Conservation (phyloP, 2,888 invertebrate species). For the Ecdyonurus torrentis region DNA sequence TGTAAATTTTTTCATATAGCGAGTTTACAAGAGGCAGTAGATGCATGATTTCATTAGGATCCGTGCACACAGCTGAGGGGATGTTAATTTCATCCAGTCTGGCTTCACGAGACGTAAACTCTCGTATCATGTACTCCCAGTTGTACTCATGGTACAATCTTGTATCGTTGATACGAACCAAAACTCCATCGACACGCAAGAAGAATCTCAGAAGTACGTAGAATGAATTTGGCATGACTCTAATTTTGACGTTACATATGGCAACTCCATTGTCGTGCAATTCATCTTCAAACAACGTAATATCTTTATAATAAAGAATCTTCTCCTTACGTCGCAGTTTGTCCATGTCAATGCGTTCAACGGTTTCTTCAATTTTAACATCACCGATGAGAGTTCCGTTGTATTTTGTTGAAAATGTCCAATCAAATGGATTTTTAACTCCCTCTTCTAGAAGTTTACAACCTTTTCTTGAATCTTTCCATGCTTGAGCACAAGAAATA, state of each 20-base stretch:
- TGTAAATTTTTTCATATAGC: background rate
- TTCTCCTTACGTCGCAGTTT: conserved; percentile 74
- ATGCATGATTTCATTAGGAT: conserved; percentile 1
- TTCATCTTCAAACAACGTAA: conserved; percentile 94
- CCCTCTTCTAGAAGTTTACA: conserved; percentile 45
- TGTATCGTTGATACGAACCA: conserved; percentile 77
- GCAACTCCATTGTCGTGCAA: conserved; percentile 95
- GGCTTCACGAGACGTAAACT: conserved; percentile 62
- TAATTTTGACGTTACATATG: conserved; percentile 77
- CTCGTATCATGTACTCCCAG: conserved; percentile 61
- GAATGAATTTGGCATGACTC: conserved; percentile 91
- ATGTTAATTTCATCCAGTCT: background rate
- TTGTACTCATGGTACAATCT: conserved; percentile 59
- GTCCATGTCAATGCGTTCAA: conserved; percentile 70
- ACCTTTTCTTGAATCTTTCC: conserved; percentile 71
- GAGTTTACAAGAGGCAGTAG: background rate
- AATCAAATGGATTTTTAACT: conserved; percentile 73
- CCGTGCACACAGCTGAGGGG: background rate
- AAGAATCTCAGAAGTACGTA: conserved; percentile 83
- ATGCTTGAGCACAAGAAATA: conserved; percentile 78
- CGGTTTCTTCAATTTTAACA: conserved; percentile 41
- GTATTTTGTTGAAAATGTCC: conserved; percentile 93
- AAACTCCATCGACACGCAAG: conserved; percentile 83
- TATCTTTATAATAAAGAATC: conserved; percentile 86
- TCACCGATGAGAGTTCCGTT: conserved; percentile 55